phyloP scores from a whole-genome alignment of 1,140 invertebrate species.

The Dinoponera quadriceps region DNA sequence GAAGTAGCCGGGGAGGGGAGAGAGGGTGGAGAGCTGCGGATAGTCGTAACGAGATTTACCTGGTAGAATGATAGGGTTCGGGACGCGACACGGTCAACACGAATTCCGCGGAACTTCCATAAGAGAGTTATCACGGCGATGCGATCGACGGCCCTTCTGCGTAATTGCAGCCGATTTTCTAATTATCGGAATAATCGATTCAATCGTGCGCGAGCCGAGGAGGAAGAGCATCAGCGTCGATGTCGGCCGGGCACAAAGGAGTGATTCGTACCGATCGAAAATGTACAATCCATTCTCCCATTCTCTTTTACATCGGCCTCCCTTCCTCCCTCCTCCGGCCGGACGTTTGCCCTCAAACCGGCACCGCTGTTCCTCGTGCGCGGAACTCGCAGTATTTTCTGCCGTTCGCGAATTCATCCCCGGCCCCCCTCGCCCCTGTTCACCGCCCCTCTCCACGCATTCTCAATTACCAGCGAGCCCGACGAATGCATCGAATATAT shows the following conservation, averaged over 20 bases:
- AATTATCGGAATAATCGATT: slow-evolving; percentile 71
- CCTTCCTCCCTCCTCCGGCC: no score
- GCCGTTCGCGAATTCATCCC: neutral
- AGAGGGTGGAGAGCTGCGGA: slow-evolving; percentile 35
- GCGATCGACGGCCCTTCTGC: slow-evolving; percentile 41
- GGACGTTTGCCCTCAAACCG: neutral
- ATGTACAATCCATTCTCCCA: neutral
- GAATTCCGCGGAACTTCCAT: slow-evolving; percentile 45
- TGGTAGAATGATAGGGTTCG: slow-evolving; percentile 64
- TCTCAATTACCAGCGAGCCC: slow-evolving; percentile 36
- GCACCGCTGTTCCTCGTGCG: neutral
- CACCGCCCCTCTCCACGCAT: neutral
- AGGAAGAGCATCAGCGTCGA: slow-evolving; percentile 6
- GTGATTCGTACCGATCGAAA: slow-evolving; percentile 24
- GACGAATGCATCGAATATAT: neutral
- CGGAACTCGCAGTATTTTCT: neutral
- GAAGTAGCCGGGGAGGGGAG: slow-evolving; percentile 17
- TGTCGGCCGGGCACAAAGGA: neutral
- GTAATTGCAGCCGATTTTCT: slow-evolving; percentile 74
- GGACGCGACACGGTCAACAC: slow-evolving; percentile 38
- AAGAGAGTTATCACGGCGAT: slow-evolving; percentile 69
- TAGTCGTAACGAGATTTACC: slow-evolving; percentile 71
- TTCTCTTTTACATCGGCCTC: neutral
- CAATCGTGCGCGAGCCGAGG: slow-evolving; percentile 14
- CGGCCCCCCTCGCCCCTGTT: neutral